These are phyloP conservation scores for Chrysolina haemoptera DNA, from an alignment of 2,888 invertebrate genomes.

Conservation along the genomic window DNA sequence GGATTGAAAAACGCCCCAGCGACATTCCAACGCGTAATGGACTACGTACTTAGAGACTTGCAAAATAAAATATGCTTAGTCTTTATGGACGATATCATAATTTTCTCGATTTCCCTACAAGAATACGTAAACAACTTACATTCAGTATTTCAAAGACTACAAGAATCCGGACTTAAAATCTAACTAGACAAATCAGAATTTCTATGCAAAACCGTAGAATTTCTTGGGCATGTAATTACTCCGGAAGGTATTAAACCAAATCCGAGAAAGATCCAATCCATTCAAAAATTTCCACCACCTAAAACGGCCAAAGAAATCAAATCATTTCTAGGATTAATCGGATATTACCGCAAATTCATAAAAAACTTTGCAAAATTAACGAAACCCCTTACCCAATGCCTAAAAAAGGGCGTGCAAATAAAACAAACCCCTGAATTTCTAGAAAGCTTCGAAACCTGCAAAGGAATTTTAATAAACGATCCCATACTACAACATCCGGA, in stretches of 20 bases:
- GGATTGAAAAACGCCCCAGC: slow-evolving; percentile 15
- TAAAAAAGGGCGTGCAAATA: slow-evolving; percentile 11
- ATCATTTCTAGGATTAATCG: slow-evolving; percentile 36
- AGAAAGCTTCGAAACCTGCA: background rate
- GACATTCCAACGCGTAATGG: slow-evolving; percentile 40
- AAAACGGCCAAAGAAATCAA: slow-evolving; percentile 38
- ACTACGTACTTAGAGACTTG: slow-evolving; percentile 40
- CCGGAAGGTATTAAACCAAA: slow-evolving; percentile 42
- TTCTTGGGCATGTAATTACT: slow-evolving; percentile 13
- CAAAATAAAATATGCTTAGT: slow-evolving; percentile 19
- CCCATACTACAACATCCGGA: background rate
- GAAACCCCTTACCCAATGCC: slow-evolving; percentile 24
- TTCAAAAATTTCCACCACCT: slow-evolving; percentile 19
- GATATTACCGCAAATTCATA: slow-evolving; percentile 46
- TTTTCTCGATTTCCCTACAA: too few relatives aligned
- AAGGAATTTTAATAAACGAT: background rate
- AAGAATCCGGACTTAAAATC: background rate
- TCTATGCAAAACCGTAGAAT: slow-evolving; percentile 33
- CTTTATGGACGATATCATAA: too few relatives aligned
- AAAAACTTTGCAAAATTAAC: slow-evolving; percentile 47
- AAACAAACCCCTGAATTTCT: slow-evolving; percentile 15
- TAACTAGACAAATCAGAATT: background rate
- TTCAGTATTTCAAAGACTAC: background rate
- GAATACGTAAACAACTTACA: background rate
- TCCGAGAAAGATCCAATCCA: slow-evolving; percentile 38